These are phyloP conservation scores for Pogonognathellus flavescens DNA, from an alignment of 1,140 invertebrate species.

Conservation along the genomic window DNA sequence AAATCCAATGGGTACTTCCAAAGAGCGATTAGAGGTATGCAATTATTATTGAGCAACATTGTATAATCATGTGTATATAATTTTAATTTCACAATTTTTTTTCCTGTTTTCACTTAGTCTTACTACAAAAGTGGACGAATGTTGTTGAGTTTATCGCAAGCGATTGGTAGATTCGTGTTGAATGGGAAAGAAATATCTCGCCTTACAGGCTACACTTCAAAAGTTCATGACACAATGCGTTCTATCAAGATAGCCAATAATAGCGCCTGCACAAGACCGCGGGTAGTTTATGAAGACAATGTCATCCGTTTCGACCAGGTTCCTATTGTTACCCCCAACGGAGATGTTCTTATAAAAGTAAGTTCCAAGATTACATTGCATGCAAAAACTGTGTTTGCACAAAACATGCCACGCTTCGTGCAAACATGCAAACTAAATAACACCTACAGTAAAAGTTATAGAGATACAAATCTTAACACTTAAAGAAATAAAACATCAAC, in stretches of 20 bases:
- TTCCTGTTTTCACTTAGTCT: no score
- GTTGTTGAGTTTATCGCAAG: slow-evolving; percentile 92
- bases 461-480: no score
- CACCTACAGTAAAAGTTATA: no score
- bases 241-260: slow-evolving; percentile 85
- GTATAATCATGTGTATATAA: no score
- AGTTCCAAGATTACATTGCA: background rate
- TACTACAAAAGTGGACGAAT: slow-evolving; percentile 98
- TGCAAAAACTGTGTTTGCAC: background rate
- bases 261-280: slow-evolving; percentile 81
- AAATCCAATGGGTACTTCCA: slow-evolving; percentile 75
- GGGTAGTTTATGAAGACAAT: slow-evolving; percentile 80
- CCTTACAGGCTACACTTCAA: slow-evolving; percentile 91
- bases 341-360: slow-evolving; percentile 89
- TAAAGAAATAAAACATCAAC: no score
- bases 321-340: slow-evolving; percentile 96
- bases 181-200: slow-evolving; percentile 87
- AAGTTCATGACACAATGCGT: slow-evolving; percentile 91
- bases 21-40: slow-evolving; percentile 77
- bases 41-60: background rate
- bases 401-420: no score
- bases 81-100: no score
- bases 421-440: background rate
- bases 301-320: slow-evolving; percentile 94
- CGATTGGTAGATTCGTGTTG: slow-evolving; percentile 92